phyloP scores from a whole-genome alignment of 2,888 invertebrate genomes.

The Ennomos erosarius region DNA sequence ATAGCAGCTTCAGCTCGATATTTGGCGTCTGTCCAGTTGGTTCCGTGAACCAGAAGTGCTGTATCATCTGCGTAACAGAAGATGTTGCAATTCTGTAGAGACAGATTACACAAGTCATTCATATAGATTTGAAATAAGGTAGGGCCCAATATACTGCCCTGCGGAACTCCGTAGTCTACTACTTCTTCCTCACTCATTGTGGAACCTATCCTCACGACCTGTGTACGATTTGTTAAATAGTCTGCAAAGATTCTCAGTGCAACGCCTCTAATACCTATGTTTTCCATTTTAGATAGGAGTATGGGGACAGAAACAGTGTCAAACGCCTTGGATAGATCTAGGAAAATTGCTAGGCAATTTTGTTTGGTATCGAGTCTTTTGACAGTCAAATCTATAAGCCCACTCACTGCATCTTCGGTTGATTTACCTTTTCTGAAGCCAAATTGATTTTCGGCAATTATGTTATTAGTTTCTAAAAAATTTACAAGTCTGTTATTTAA shows the following conservation, averaged over 20 bases:
- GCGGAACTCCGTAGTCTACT: neutral
- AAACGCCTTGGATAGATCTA: slow-evolving; percentile 16
- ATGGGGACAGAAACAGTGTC: slow-evolving; percentile 17
- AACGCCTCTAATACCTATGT: slow-evolving; percentile 18
- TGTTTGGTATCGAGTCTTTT: neutral
- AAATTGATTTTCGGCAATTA: slow-evolving; percentile 24
- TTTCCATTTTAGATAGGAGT: slow-evolving; percentile 17
- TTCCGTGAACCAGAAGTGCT: neutral
- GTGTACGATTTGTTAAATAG: slow-evolving; percentile 18
- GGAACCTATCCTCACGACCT: slow-evolving; percentile 11
- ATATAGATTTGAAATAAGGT: neutral
- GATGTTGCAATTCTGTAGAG: neutral
- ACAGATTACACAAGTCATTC: neutral
- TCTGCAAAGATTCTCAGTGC: slow-evolving; percentile 11
- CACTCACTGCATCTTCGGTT: slow-evolving; percentile 16
- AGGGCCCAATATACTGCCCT: slow-evolving; percentile 4
- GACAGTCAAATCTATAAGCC: slow-evolving; percentile 2
- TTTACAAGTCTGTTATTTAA: slow-evolving; percentile 14
- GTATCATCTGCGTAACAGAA: slow-evolving; percentile 3
- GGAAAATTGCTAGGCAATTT: slow-evolving; percentile 12
- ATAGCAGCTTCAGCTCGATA: neutral
- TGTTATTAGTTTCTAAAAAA: slow-evolving; percentile 12
- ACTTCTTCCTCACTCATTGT: slow-evolving; percentile 8
- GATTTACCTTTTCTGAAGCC: slow-evolving; percentile 23
- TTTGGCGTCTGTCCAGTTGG: neutral